These are phyloP conservation scores for Polia nebulosa DNA, from an alignment of 2,888 invertebrate species.

Conservation along the genomic window DNA sequence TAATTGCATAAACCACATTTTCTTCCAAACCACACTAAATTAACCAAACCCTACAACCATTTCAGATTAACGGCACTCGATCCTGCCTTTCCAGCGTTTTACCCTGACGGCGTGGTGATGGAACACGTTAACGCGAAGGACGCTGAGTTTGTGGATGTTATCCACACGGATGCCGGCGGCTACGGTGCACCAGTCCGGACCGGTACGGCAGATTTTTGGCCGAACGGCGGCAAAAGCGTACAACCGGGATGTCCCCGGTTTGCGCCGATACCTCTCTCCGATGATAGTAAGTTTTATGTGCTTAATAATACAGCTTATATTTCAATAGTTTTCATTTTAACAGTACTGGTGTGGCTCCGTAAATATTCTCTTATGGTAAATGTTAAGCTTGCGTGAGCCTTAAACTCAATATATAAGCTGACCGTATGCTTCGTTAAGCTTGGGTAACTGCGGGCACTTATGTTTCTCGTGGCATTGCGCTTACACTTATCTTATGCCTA, in stretches of 20 bases:
- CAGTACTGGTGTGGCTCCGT: not conserved
- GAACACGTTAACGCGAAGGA: constrained; percentile 89
- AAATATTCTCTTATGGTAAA: not conserved
- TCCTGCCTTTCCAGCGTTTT: constrained; percentile 92
- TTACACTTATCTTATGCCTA: constrained; percentile 10
- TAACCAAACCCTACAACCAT: constrained; percentile 52
- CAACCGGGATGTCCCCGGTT: constrained; percentile 92
- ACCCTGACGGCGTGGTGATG: constrained; percentile 87
- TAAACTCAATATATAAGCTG: not conserved
- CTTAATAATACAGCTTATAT: not conserved
- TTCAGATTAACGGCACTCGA: constrained; percentile 91
- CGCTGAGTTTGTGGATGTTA: constrained; percentile 92
- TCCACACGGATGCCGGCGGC: constrained; percentile 93
- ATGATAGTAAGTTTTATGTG: constrained; percentile 82
- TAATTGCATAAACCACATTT: no score
- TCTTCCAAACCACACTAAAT: constrained; percentile 20
- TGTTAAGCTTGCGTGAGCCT: not conserved
- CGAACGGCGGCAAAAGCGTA: constrained; percentile 91
- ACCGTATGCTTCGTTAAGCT: not conserved
- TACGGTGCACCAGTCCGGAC: constrained; percentile 91
- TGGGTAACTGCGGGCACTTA: not conserved
- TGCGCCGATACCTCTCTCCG: constrained; percentile 87
- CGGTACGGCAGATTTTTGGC: constrained; percentile 92
- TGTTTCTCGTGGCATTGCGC: constrained; percentile 1
- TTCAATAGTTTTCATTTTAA: not conserved